These are phyloP conservation scores for Brachionus paranguensis DNA, from an alignment of 1,140 invertebrate species.

Conservation along the genomic window DNA sequence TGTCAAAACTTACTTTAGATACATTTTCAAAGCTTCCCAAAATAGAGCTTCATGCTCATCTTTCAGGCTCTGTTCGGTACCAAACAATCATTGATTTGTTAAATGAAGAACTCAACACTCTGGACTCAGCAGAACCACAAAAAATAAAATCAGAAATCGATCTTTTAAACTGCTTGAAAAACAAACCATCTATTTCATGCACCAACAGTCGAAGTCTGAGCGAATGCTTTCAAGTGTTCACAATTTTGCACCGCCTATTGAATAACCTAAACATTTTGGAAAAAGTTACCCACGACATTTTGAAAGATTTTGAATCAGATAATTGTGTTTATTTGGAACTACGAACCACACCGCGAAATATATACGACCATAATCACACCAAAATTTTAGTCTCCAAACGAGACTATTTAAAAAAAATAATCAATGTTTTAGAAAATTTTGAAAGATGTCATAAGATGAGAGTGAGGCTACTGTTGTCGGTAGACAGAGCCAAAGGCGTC, in stretches of 20 bases:
- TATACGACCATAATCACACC: neutral
- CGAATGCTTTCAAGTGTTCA: slow-evolving; percentile 35
- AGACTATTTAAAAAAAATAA: neutral
- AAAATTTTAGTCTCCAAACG: neutral
- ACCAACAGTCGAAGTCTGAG: neutral
- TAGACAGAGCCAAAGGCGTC: slow-evolving; percentile 20
- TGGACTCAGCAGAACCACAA: neutral
- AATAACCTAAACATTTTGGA: neutral
- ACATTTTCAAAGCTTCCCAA: neutral
- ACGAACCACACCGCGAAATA: slow-evolving; percentile 6
- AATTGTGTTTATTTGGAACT: slow-evolving; percentile 22
- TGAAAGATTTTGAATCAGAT: slow-evolving; percentile 24
- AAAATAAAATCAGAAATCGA: neutral
- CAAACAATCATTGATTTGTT: neutral
- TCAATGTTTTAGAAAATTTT: slow-evolving; percentile 10
- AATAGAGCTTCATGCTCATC: slow-evolving; percentile 38
- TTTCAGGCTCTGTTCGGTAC: slow-evolving; percentile 22
- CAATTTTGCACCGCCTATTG: neutral
- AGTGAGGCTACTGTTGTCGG: slow-evolving; percentile 11
- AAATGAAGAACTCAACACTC: neutral
- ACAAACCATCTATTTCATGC: neutral
- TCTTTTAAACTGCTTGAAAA: neutral
- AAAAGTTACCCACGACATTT: slow-evolving; percentile 6
- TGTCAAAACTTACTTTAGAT: neutral
- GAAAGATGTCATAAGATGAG: neutral